Conservation (phyloP, 2,888 invertebrate species). For the Diadegma fenestrale region DNA sequence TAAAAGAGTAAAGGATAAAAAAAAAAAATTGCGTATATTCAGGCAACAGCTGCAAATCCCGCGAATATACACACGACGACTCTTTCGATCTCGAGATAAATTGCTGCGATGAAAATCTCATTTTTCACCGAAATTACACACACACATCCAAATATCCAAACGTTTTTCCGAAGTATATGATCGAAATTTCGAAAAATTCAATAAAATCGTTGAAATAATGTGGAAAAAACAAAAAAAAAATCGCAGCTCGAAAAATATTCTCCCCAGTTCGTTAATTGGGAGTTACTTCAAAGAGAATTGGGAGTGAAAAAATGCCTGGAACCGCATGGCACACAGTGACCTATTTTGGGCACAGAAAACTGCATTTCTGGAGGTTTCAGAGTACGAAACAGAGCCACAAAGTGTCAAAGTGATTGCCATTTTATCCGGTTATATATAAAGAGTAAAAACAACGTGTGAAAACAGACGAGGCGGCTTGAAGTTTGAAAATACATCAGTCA, state of each 20-base stretch:
- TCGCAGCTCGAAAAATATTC: neutral
- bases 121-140: neutral
- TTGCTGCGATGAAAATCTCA: slow-evolving; percentile 14
- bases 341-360: neutral
- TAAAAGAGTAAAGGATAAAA: slow-evolving; percentile 75
- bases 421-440: slow-evolving; percentile 19
- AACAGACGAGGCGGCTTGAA: neutral
- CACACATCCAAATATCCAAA: neutral
- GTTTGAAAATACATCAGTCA: slow-evolving; percentile 4
- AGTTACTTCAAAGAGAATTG: slow-evolving; percentile 16
- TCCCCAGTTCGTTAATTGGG: neutral
- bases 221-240: neutral
- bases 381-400: neutral
- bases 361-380: slow-evolving; percentile 19
- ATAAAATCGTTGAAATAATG: neutral
- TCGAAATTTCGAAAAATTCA: neutral
- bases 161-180: neutral
- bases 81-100: slow-evolving; percentile 44
- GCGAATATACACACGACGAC: slow-evolving; percentile 52
- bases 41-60: slow-evolving; percentile 33
- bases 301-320: neutral
- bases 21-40: slow-evolving; percentile 60
- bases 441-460: neutral
- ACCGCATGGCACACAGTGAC: neutral
- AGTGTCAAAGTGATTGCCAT: slow-evolving; percentile 1